Evolutionary conservation across 1,140 invertebrate genomes (phyloP).

Genomic region (Stegodyphus dumicola): DNA sequence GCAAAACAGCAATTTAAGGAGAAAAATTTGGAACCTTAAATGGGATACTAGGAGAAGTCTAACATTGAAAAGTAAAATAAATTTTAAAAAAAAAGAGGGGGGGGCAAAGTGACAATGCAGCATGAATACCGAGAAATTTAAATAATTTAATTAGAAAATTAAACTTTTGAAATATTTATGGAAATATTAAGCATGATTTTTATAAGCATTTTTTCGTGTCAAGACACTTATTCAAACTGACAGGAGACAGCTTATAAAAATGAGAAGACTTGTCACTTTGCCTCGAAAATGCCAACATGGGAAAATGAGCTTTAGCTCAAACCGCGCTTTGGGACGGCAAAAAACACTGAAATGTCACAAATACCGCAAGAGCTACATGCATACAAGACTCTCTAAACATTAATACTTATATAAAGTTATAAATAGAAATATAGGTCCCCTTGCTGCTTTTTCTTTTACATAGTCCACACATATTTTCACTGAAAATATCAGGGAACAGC

Average conservation of each 20-base stretch:
- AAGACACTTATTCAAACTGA: too few species aligned
- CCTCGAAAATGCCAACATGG: slow-evolving; percentile 50
- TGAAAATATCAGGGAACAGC: slow-evolving; percentile 36
- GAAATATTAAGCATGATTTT: too few species aligned
- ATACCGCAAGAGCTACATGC: slow-evolving; percentile 49
- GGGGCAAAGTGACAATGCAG: slow-evolving; percentile 39
- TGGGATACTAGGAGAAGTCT: slow-evolving; percentile 30
- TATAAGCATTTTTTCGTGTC: too few species aligned
- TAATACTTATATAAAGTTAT: slow-evolving; percentile 60
- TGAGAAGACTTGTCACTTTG: slow-evolving; percentile 34
- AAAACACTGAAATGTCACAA: slow-evolving; percentile 57
- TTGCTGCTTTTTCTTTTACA: slow-evolving; percentile 50
- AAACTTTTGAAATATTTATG: too few species aligned
- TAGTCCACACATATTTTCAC: slow-evolving; percentile 19
- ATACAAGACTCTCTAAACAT: slow-evolving; percentile 54
- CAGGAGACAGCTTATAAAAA: too few species aligned
- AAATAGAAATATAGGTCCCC: slow-evolving; percentile 60
- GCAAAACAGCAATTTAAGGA: background rate
- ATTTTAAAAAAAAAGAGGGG: background rate
- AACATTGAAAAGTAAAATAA: slow-evolving; percentile 17
- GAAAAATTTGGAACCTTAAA: slow-evolving; percentile 31
- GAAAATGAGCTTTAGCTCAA: slow-evolving; percentile 53
- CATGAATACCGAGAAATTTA: too few species aligned
- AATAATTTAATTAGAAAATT: background rate
- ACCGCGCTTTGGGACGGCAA: slow-evolving; percentile 59